phyloP scores from a whole-genome alignment of 2,888 invertebrate genomes.

The Torymus auratus region DNA sequence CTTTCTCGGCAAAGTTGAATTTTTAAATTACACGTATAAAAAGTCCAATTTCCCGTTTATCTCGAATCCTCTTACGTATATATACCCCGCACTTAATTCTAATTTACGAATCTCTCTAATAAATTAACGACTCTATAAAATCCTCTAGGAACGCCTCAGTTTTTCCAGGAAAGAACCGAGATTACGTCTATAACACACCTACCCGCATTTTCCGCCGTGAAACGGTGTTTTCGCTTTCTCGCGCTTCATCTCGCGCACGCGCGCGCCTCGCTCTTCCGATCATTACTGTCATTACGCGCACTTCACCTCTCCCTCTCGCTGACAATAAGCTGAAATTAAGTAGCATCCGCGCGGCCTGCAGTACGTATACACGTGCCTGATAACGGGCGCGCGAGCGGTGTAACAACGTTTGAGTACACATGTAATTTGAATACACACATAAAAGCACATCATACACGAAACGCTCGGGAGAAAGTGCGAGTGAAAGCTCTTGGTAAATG shows the following conservation, averaged over 20 bases:
- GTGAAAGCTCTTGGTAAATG: slow-evolving; percentile 49
- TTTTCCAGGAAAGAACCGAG: too few species aligned
- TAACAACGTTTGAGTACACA: slow-evolving; percentile 45
- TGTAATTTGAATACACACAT: slow-evolving; percentile 49
- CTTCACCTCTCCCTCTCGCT: not conserved
- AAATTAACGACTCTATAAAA: not conserved
- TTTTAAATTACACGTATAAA: too few species aligned
- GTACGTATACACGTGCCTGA: slow-evolving; percentile 11
- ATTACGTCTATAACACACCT: too few species aligned
- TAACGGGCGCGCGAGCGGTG: slow-evolving; percentile 36
- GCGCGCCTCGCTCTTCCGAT: not conserved
- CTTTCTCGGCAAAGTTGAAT: too few species aligned
- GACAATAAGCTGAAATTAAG: slow-evolving; percentile 45
- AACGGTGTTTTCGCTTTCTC: slow-evolving; percentile 32
- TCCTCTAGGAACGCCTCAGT: not conserved
- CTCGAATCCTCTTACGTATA: too few species aligned
- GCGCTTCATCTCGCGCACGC: slow-evolving; percentile 7
- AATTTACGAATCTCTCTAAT: not conserved
- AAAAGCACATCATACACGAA: slow-evolving; percentile 28
- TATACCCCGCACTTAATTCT: too few species aligned
- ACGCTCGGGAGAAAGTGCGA: slow-evolving; percentile 42
- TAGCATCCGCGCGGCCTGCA: slow-evolving; percentile 20
- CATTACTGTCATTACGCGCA: slow-evolving; percentile 46
- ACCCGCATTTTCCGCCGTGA: too few species aligned
- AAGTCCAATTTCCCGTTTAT: too few species aligned